Evolutionary conservation across 2,888 invertebrate genomes (phyloP).

Genomic region (Syrphus vitripennis): DNA sequence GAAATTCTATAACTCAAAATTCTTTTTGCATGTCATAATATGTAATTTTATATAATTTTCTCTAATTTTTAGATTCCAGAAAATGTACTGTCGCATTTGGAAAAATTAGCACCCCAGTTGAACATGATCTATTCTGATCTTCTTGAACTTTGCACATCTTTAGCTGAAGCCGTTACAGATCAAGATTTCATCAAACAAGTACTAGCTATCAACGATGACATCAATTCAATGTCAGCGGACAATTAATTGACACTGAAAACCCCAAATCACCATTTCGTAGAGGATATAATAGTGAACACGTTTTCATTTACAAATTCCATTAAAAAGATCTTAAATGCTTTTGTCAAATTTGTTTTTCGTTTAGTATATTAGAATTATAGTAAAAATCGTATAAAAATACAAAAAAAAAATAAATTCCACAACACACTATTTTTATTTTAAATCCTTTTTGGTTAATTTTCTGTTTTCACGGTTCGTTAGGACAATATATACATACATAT

Average conservation of each 20-base stretch:
- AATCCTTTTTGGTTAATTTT: slow-evolving; percentile 1
- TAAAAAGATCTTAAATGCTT: slow-evolving; percentile 62
- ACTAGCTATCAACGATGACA: slow-evolving; percentile 90
- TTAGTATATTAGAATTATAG: slow-evolving; percentile 42
- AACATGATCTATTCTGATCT: slow-evolving; percentile 86
- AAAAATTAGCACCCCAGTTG: slow-evolving; percentile 88
- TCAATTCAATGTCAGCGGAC: slow-evolving; percentile 89
- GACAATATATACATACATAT: not conserved
- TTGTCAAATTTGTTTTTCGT: slow-evolving; percentile 66
- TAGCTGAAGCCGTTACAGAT: slow-evolving; percentile 87
- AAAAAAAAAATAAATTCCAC: not conserved
- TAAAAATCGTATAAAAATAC: slow-evolving; percentile 29
- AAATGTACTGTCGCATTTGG: slow-evolving; percentile 84
- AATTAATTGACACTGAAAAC: slow-evolving; percentile 82
- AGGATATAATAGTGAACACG: slow-evolving; percentile 46
- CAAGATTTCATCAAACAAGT: slow-evolving; percentile 88
- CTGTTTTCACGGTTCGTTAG: slow-evolving; percentile 18
- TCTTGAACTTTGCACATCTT: slow-evolving; percentile 84
- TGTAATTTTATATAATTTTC: not conserved
- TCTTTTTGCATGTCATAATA: not conserved
- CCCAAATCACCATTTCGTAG: slow-evolving; percentile 57
- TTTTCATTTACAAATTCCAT: slow-evolving; percentile 65
- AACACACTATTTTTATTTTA: slow-evolving; percentile 10
- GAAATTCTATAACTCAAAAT: no score
- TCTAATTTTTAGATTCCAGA: slow-evolving; percentile 83